Evolutionary conservation across 2,888 invertebrate genomes (phyloP), one percentile per base, ranked within the genome.

Genomic region (Empis stercorea): DNA sequence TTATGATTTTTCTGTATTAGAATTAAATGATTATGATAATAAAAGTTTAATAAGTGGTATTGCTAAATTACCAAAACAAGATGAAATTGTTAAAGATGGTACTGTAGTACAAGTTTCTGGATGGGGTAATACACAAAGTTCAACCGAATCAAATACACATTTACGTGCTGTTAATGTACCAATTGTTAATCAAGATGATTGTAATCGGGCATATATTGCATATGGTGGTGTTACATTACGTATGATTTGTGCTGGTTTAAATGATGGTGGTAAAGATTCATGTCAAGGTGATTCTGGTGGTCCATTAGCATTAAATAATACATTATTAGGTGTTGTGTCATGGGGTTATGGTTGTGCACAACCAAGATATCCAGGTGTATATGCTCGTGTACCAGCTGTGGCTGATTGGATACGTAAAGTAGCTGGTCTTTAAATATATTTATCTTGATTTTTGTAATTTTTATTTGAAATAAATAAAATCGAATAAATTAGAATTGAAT

Each of bases 251-350:
- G 68, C 62, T 27, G 55, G 51, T 39, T 56, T 54, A 27, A 49
- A 57, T 2, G 45, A 50, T 32, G 56, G 56, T 41, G 52, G 53
- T n/a, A 63, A 63, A 54, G 67, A 66, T 52, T 60, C 64, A 44
- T 68, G 65, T 52, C 65, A 66, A 52, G 67, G 68, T 49, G 68
- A 70, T 48, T 66, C 65, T 3, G 70, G 70, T 51, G 70, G 70
- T n/a, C 69, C 70, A 44, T 48, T 66, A 52, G 63, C 62, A 5
- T 47, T 60, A 30, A 37, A 53, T 2, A 48, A 50, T 4, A 6
- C 57, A 46, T 56, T 62, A 5, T 59, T 64, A 3, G 70, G 70
- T 43, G 41, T 70, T 41, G 68, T 68, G 0, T 70, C 68, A 10
- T 70, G 65, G 65, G 70, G 69, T 32, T 49, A 44, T 13, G 62